phyloP scores from a whole-genome alignment of 2,797 vertebrate species.

The Epinephelus awoara region DNA sequence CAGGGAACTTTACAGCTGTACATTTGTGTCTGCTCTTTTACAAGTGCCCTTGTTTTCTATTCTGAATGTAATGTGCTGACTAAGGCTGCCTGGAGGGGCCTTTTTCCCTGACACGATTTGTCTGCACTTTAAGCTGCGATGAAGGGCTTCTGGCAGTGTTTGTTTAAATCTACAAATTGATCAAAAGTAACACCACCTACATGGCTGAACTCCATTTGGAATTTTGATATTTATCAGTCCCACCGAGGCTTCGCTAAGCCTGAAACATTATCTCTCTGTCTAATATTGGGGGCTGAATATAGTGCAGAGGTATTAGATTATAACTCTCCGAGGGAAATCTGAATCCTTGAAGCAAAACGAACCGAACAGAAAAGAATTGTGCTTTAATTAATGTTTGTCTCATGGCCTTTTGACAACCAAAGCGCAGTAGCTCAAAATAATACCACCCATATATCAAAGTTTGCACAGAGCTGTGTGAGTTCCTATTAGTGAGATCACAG shows the following conservation, averaged over 20 bases:
- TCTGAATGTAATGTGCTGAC: slow-evolving; percentile 67
- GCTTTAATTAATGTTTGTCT: slow-evolving; percentile 64
- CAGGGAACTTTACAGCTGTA: slow-evolving; percentile 47
- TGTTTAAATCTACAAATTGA: slow-evolving; percentile 70
- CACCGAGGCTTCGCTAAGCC: slow-evolving; percentile 23
- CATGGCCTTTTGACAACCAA: slow-evolving; percentile 51
- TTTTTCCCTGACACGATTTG: slow-evolving; percentile 55
- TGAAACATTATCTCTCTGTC: slow-evolving; percentile 41
- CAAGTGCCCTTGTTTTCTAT: slow-evolving; percentile 62
- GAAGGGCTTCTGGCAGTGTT: slow-evolving; percentile 63
- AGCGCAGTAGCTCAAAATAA: slow-evolving; percentile 22
- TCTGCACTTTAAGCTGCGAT: slow-evolving; percentile 56
- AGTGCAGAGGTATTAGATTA: slow-evolving; percentile 41
- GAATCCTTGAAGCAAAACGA: slow-evolving; percentile 50
- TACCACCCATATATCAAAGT: slow-evolving; percentile 43
- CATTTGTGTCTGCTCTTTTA: slow-evolving; percentile 50
- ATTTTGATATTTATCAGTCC: slow-evolving; percentile 58
- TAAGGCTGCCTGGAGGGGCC: slow-evolving; percentile 47
- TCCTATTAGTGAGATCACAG: slow-evolving; percentile 55
- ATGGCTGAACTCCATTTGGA: slow-evolving; percentile 45
- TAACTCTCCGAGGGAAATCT: slow-evolving; percentile 38
- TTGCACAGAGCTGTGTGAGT: slow-evolving; percentile 33
- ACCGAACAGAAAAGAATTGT: slow-evolving; percentile 22
- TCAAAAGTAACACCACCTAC: slow-evolving; percentile 63
- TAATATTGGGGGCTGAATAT: slow-evolving; percentile 41